These are phyloP conservation scores for Aptenodytes forsteri DNA, from an alignment of 2,113 vertebrate genomes.

Conservation along the genomic window DNA sequence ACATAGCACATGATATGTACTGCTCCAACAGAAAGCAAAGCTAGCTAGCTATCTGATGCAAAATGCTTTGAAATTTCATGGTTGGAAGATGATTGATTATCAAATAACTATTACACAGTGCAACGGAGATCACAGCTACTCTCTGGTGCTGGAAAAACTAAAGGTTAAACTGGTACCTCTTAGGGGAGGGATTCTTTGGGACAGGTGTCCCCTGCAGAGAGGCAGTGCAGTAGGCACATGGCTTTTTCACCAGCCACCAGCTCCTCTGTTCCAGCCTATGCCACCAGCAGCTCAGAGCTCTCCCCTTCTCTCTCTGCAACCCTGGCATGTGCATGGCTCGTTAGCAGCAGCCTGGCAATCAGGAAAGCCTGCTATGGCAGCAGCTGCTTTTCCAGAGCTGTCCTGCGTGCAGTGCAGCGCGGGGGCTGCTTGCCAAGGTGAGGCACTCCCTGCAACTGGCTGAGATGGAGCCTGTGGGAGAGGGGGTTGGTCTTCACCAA, in stretches of 20 bases:
- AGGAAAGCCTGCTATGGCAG: background rate
- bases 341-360: constrained; percentile 45
- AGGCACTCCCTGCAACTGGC: background rate
- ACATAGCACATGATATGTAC: background rate
- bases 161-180: background rate
- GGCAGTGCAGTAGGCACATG: background rate
- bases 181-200: background rate
- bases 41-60: background rate
- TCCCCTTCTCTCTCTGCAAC: background rate
- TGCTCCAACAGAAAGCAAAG: background rate
- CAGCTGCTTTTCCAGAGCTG: constrained; percentile 31
- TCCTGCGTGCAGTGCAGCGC: background rate
- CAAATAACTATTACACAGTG: background rate
- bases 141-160: background rate
- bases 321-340: background rate
- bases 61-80: background rate
- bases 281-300: background rate
- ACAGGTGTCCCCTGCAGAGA: background rate
- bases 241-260: background rate
- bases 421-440: background rate
- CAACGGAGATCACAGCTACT: background rate
- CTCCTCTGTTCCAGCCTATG: background rate
- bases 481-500: background rate
- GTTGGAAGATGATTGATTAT: background rate
- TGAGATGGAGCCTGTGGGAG: background rate